Percentiles rank a stretch among this genome's conserved stretches.
These are phyloP conservation scores for Sympetrum striolatum DNA, from an alignment of 2,888 invertebrate genomes.

Conservation along the genomic window DNA sequence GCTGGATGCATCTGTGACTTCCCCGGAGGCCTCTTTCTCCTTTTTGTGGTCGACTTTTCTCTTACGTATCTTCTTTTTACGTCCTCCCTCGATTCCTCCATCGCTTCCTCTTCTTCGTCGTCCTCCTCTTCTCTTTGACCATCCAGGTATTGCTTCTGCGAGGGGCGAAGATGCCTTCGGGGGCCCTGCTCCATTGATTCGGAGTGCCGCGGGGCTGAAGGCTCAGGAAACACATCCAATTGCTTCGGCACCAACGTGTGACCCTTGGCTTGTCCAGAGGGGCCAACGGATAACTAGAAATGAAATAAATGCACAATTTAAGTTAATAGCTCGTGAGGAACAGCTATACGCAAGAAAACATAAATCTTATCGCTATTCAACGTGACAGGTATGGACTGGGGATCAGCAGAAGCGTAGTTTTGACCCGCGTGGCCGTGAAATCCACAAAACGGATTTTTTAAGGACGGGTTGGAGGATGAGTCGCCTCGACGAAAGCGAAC, in stretches of 20 bases:
- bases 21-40: neutral
- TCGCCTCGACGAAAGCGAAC: no score
- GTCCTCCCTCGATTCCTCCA: neutral
- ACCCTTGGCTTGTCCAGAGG: slow-evolving; percentile 44
- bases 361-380: no score
- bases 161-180: slow-evolving; percentile 52
- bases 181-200: slow-evolving; percentile 7
- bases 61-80: neutral
- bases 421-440: no score
- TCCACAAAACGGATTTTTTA: no score
- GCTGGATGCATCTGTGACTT: neutral
- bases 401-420: no score
- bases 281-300: slow-evolving; percentile 44
- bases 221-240: slow-evolving; percentile 16
- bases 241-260: neutral
- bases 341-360: no score
- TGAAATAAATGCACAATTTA: neutral
- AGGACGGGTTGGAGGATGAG: no score
- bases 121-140: neutral
- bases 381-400: no score
- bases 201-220: slow-evolving; percentile 13
- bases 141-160: slow-evolving; percentile 49
- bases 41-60: neutral
- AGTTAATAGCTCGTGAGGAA: neutral
- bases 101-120: slow-evolving; percentile 13